Percentiles rank a stretch among this genome's conserved stretches.
Evolutionary conservation across 2,888 invertebrate species (phyloP).

Genomic region (Myopa tessellatipennis): DNA sequence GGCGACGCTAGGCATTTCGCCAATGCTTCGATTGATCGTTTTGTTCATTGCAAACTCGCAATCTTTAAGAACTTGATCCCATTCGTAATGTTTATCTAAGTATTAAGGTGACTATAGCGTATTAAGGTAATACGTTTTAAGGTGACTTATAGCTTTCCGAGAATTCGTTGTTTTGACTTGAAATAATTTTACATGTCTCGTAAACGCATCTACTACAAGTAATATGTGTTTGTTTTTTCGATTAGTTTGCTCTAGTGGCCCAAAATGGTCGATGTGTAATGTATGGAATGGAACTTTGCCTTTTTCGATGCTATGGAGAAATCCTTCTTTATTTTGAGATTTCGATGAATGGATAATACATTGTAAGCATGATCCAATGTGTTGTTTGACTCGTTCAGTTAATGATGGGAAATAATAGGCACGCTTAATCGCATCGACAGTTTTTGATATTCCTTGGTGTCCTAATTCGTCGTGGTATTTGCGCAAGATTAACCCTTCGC

Average conservation of each 20-base stretch:
- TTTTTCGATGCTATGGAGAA: background rate
- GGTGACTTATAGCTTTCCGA: conserved; percentile 19
- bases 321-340: background rate
- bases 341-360: background rate
- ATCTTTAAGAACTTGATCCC: background rate
- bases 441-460: background rate
- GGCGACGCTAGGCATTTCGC: background rate
- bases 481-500: conserved; percentile 22
- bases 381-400: background rate
- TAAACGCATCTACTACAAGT: background rate
- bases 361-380: background rate
- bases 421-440: background rate
- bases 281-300: background rate
- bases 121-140: conserved; percentile 24
- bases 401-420: background rate
- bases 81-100: background rate
- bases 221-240: conserved; percentile 36
- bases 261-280: background rate
- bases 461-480: conserved; percentile 11
- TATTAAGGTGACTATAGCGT: too few species aligned
- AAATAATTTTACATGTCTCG: conserved; percentile 34
- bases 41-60: background rate
- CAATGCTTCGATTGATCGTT: background rate
- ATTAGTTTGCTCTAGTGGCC: conserved; percentile 34
- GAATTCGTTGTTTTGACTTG: conserved; percentile 34